phyloP scores from a whole-genome alignment of 2,888 invertebrate species.

The Melolontha melolontha region DNA sequence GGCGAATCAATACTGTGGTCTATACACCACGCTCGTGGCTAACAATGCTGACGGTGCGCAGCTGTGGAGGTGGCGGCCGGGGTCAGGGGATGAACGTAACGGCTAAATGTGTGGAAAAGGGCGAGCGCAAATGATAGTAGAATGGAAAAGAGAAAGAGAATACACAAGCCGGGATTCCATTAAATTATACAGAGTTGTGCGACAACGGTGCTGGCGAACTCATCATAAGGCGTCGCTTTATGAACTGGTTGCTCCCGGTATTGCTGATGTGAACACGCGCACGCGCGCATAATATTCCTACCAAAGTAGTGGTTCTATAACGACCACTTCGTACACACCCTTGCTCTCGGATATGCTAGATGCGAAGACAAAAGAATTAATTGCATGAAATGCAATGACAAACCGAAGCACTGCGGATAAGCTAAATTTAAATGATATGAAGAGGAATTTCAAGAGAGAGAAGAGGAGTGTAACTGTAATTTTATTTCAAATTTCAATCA shows the following conservation, averaged over 20 bases:
- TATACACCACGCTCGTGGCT: constrained; percentile 48
- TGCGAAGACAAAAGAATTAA: constrained; percentile 23
- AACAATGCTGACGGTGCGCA: constrained; percentile 40
- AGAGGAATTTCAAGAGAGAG: constrained; percentile 22
- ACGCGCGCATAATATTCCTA: constrained; percentile 8
- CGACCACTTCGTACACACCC: not conserved
- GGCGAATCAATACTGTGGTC: constrained; percentile 55
- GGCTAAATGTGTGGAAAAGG: not conserved
- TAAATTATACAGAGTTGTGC: constrained; percentile 48
- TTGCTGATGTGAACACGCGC: constrained; percentile 16
- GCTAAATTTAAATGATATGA: constrained; percentile 23
- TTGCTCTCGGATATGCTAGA: not conserved
- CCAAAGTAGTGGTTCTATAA: not conserved
- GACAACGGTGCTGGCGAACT: constrained; percentile 42
- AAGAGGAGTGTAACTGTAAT: constrained; percentile 6
- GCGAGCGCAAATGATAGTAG: constrained; percentile 3
- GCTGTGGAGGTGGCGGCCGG: constrained; percentile 29
- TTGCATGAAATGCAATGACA: constrained; percentile 22
- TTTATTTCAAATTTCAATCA: constrained; percentile 14
- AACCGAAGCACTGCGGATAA: constrained; percentile 8
- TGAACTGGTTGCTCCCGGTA: constrained; percentile 23
- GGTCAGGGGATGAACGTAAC: constrained; percentile 27
- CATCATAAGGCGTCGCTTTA: constrained; percentile 41
- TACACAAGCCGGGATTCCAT: constrained; percentile 44
- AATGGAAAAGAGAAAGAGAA: constrained; percentile 16